These are phyloP conservation scores for Tenualosa thibaudeaui DNA, from an alignment of 2,797 vertebrate species.

Conservation along the genomic window DNA sequence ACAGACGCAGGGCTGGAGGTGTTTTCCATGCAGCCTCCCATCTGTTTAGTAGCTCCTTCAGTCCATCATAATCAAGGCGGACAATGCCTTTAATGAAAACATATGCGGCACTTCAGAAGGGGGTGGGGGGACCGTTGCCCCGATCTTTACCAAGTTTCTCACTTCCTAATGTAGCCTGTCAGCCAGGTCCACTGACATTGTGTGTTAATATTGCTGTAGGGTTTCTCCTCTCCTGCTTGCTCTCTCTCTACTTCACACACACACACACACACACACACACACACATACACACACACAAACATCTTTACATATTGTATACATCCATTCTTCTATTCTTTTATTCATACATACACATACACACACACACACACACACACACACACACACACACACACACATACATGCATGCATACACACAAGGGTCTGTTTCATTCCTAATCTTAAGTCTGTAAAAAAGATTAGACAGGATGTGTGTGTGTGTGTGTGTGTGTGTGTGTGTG, in stretches of 20 bases:
- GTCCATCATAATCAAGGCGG: background rate
- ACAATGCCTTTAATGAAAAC: constrained; percentile 1
- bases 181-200: background rate
- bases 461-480: background rate
- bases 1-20: background rate
- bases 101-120: background rate
- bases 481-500: background rate
- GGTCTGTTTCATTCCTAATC: background rate
- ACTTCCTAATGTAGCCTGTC: background rate
- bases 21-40: background rate
- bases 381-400: background rate
- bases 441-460: background rate
- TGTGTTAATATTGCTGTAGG: background rate
- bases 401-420: background rate
- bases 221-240: background rate
- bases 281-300: no score
- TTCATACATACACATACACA: no score
- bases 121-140: background rate
- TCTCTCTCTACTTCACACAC: no score
- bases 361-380: no score
- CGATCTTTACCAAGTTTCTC: background rate
- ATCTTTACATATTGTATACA: no score
- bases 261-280: no score
- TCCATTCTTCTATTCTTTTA: no score
- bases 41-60: background rate